Evolutionary conservation across 2,113 vertebrate species (phyloP).

Genomic region (Tapirus terrestris): DNA sequence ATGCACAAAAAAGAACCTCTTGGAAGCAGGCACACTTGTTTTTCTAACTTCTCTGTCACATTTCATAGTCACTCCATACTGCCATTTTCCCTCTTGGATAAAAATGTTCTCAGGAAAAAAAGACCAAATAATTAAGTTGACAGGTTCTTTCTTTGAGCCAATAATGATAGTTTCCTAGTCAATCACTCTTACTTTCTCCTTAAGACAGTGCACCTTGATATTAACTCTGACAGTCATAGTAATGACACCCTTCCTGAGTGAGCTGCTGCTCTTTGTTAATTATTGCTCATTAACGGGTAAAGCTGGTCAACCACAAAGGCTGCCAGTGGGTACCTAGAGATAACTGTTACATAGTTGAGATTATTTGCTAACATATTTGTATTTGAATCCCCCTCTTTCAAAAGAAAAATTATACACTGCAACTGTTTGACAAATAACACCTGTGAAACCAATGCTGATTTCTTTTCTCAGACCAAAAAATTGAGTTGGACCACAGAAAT

Average conservation of each 20-base stretch:
- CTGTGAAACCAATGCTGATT: slow-evolving; percentile 21
- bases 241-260: neutral
- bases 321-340: neutral
- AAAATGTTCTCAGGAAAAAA: slow-evolving; percentile 53
- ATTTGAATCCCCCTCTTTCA: neutral
- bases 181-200: slow-evolving; percentile 37
- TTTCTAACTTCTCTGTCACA: slow-evolving; percentile 13
- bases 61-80: slow-evolving; percentile 24
- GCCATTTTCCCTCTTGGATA: slow-evolving; percentile 40
- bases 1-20: neutral
- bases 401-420: slow-evolving; percentile 26
- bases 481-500: neutral
- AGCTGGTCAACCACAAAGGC: neutral
- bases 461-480: neutral
- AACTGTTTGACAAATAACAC: neutral
- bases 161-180: slow-evolving; percentile 5
- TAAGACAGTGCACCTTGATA: slow-evolving; percentile 34
- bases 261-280: slow-evolving; percentile 34
- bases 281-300: slow-evolving; percentile 14
- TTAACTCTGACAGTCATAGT: neutral
- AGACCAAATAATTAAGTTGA: slow-evolving; percentile 21
- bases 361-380: neutral
- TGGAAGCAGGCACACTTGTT: neutral
- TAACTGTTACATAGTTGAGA: neutral
- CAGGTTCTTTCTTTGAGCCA: slow-evolving; percentile 22